Percentiles rank a stretch among this genome's conserved stretches.
These are phyloP conservation scores for Pristionchus mayeri DNA, from an alignment of 2,888 invertebrate genomes.

Conservation along the genomic window DNA sequence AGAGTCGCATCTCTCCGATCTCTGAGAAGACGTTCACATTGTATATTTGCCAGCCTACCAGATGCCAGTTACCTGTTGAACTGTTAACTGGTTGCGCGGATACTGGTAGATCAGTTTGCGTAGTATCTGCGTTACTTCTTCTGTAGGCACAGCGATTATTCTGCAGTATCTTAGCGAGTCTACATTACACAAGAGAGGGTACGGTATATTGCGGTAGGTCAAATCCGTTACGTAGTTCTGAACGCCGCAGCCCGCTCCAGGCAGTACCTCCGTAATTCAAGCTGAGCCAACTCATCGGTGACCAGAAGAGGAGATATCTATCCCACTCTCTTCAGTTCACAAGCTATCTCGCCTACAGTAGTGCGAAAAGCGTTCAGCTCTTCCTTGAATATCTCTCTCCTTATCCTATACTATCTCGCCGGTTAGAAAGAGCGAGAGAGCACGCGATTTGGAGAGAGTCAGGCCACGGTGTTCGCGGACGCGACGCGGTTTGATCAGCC, in stretches of 20 bases:
- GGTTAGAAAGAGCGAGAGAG: too few relatives aligned
- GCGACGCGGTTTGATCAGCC: neutral
- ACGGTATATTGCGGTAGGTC: too few relatives aligned
- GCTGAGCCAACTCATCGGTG: slow-evolving; percentile 17
- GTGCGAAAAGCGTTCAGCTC: neutral
- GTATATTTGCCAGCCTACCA: neutral
- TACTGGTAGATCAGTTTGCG: neutral
- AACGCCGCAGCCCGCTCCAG: neutral
- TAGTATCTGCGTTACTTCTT: neutral
- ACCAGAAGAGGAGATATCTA: too few relatives aligned
- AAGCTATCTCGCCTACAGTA: neutral
- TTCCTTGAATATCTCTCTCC: too few relatives aligned
- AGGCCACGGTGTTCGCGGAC: too few relatives aligned
- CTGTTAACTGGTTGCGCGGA: neutral
- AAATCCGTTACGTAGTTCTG: too few relatives aligned
- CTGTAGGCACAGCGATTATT: too few relatives aligned
- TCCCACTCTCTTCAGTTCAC: too few relatives aligned
- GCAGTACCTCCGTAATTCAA: slow-evolving; percentile 11
- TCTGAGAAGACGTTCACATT: neutral
- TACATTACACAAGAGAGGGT: too few relatives aligned
- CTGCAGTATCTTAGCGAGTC: too few relatives aligned
- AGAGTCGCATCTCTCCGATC: slow-evolving; percentile 7
- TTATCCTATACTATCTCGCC: too few relatives aligned
- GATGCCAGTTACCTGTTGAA: neutral
- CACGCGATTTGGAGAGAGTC: too few relatives aligned